A percentile compares a stretch with the other conserved stretches of the same genome.
Evolutionary conservation across 2,113 vertebrate species (phyloP).

Genomic region (Bagarius yarrelli): DNA sequence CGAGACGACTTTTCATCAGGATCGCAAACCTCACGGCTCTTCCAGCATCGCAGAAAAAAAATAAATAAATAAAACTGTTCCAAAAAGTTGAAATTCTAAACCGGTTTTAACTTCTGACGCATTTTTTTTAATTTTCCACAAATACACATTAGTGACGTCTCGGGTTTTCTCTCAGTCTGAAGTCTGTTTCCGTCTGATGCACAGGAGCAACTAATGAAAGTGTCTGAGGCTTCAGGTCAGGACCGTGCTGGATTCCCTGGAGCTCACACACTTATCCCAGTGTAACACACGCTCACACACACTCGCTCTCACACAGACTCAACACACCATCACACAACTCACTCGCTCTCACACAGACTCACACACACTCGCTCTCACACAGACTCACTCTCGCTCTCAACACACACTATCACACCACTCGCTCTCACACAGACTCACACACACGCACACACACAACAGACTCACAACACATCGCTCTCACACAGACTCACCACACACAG

Average conservation of each 20-base stretch:
- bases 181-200: not conserved
- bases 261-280: not conserved
- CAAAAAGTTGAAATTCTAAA: not conserved
- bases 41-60: not conserved
- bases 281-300: not conserved
- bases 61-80: not conserved
- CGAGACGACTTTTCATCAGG: not conserved
- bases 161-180: not conserved
- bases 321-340: not conserved
- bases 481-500: no score
- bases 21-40: not conserved
- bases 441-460: not conserved
- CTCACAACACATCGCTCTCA: not conserved
- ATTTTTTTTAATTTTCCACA: not conserved
- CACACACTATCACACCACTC: not conserved
- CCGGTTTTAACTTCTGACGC: not conserved
- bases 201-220: slow-evolving; percentile 2
- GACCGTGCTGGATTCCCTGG: not conserved
- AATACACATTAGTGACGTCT: not conserved
- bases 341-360: not conserved
- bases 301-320: not conserved
- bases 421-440: not conserved
- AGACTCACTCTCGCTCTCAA: no score
- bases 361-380: slow-evolving; percentile 39
- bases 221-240: not conserved